phyloP scores from a whole-genome alignment of 1,140 invertebrate genomes.

The Drosophila virilis region DNA sequence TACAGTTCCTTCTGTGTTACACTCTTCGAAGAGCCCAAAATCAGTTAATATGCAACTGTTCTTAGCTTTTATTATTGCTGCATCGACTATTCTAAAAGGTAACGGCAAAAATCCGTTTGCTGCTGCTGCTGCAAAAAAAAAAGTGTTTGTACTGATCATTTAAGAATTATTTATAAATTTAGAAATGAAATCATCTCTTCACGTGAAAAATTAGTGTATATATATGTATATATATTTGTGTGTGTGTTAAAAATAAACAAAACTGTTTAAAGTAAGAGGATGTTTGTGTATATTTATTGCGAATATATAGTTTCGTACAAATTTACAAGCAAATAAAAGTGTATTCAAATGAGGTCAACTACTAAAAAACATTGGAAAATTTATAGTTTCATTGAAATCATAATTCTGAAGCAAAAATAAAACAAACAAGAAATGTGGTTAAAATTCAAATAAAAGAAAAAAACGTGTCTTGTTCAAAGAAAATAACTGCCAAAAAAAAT shows the following conservation, averaged over 20 bases:
- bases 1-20: constrained; percentile 32
- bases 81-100: constrained; percentile 49
- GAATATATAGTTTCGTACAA: neutral
- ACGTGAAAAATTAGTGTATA: constrained; percentile 40
- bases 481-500: no score
- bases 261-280: constrained; percentile 1
- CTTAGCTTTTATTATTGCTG: constrained; percentile 42
- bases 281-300: neutral
- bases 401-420: no score
- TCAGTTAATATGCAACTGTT: constrained; percentile 54
- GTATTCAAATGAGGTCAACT: no score
- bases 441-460: no score
- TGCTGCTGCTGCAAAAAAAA: neutral
- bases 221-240: constrained; percentile 19
- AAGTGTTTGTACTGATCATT: constrained; percentile 20
- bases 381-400: no score
- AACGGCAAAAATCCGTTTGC: constrained; percentile 7
- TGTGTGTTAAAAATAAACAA: constrained; percentile 2
- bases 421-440: no score
- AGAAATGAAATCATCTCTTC: constrained; percentile 75
- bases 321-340: no score
- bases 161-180: constrained; percentile 67
- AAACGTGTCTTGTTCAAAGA: no score
- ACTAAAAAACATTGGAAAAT: no score
- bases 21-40: constrained; percentile 39